Evolutionary conservation across 2,888 invertebrate genomes (phyloP), one percentile per base, ranked within the genome.

Genomic region (Orthosia incerta): DNA sequence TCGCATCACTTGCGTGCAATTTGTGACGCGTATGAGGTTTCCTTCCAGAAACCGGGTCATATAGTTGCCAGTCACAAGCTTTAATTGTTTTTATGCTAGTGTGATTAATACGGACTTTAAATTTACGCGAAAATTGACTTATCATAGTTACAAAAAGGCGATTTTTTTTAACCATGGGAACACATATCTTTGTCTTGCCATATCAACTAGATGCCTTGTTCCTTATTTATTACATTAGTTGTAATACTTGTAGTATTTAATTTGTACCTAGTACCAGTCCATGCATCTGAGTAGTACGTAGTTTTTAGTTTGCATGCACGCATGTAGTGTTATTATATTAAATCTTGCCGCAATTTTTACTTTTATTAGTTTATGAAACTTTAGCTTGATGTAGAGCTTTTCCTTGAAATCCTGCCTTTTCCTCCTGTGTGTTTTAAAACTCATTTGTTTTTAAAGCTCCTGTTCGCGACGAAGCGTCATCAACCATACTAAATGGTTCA

Each of bases 241-340:
- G 12, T 39, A 20, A 18, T 9, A 50, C n/a, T 23, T 48, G 23
- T 7, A 3, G 4, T 39, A 39, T 9, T 20, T 74, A 3, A 50
- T 11, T 2, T 16, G 39, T 50, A 50, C 3, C 4, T 61, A n/a
- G 11, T 12, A 31, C 50, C 46, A 61, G 55, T 79, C 59, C 60
- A 63, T 57, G 74, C 67, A 57, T 64, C n/a, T 64, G 4, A 18
- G 48, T 79, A 71, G 50, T 63, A 23, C 3, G 20, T 83, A 65
- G 60, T 51, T 23, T 39, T 48, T 72, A 81, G 23, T 60, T 20
- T 20, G 83, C 69, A 69, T 64, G 84, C 71, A 60, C 18, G 81
- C 67, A 39, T 71, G 65, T 75, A 48, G 31, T 75, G 59, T 71
- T 71, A 65, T 70, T 63, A 59, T 63, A 71, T 63, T 80, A 83